Conservation (phyloP, 2,888 invertebrate species). For the Apeira syringaria region DNA sequence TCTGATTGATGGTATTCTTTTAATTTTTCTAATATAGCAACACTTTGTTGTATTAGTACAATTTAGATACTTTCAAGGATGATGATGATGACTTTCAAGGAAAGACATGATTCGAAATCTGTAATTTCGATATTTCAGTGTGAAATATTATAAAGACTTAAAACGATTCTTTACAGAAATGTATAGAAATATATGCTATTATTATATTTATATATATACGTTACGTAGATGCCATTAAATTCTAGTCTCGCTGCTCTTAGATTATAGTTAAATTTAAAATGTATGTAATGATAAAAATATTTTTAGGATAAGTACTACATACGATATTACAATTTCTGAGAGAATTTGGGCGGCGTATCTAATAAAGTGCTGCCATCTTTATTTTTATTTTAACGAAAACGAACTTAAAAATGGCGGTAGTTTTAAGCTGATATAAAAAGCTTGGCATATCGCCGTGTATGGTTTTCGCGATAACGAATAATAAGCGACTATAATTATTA, state of each 20-base stretch:
- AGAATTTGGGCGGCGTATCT: slow-evolving; percentile 43
- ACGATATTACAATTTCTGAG: slow-evolving; percentile 49
- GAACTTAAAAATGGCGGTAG: slow-evolving; percentile 30
- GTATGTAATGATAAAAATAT: slow-evolving; percentile 62
- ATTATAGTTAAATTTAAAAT: slow-evolving; percentile 49
- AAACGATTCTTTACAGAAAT: slow-evolving; percentile 23
- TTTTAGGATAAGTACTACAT: slow-evolving; percentile 62
- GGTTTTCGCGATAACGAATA: slow-evolving; percentile 34
- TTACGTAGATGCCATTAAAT: slow-evolving; percentile 72
- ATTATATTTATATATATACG: slow-evolving; percentile 51
- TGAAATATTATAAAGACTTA: slow-evolving; percentile 24
- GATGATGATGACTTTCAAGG: too few relatives aligned
- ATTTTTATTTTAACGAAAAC: slow-evolving; percentile 17
- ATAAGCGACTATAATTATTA: slow-evolving; percentile 1
- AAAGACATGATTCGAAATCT: too few relatives aligned
- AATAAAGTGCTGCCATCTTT: slow-evolving; percentile 22
- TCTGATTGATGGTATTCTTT: too few relatives aligned
- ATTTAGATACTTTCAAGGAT: too few relatives aligned
- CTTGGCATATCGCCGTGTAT: slow-evolving; percentile 41
- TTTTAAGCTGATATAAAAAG: slow-evolving; percentile 38
- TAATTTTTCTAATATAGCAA: too few relatives aligned
- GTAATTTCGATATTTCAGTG: slow-evolving; percentile 2
- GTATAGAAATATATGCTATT: slow-evolving; percentile 35
- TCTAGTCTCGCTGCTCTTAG: slow-evolving; percentile 78
- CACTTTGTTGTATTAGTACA: too few relatives aligned